Conservation (phyloP, 2,888 invertebrate species). For the Capitulum mitella region DNA sequence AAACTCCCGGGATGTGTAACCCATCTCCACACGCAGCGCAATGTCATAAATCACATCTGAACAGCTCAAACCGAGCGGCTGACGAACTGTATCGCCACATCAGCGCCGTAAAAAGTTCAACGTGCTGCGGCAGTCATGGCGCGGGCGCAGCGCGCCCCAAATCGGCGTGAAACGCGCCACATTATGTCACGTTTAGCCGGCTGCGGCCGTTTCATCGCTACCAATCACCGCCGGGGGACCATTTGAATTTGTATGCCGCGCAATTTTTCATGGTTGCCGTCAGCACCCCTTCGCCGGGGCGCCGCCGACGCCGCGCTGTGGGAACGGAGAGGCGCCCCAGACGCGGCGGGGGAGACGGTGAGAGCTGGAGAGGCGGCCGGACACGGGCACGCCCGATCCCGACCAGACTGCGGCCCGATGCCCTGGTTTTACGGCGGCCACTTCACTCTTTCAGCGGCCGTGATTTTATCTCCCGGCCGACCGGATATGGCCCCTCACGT, state of each 20-base stretch:
- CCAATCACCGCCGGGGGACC: neutral
- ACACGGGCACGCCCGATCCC: neutral
- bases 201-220: neutral
- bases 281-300: neutral
- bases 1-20: too few species aligned
- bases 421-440: neutral
- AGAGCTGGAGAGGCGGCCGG: neutral
- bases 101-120: neutral
- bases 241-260: neutral
- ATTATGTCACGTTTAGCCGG: conserved; percentile 14
- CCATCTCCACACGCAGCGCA: neutral
- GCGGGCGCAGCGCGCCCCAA: neutral
- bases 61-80: neutral
- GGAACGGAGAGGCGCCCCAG: neutral
- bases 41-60: neutral
- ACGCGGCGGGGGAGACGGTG: neutral
- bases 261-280: neutral
- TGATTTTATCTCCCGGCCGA: neutral
- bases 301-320: neutral
- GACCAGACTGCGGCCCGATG: too few species aligned
- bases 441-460: neutral
- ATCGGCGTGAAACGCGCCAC: conserved; percentile 13
- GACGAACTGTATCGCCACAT: neutral
- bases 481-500: conserved; percentile 6
- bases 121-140: neutral